These are phyloP conservation scores for Tachyglossus aculeatus DNA, from an alignment of 2,797 vertebrate species.

Conservation along the genomic window DNA sequence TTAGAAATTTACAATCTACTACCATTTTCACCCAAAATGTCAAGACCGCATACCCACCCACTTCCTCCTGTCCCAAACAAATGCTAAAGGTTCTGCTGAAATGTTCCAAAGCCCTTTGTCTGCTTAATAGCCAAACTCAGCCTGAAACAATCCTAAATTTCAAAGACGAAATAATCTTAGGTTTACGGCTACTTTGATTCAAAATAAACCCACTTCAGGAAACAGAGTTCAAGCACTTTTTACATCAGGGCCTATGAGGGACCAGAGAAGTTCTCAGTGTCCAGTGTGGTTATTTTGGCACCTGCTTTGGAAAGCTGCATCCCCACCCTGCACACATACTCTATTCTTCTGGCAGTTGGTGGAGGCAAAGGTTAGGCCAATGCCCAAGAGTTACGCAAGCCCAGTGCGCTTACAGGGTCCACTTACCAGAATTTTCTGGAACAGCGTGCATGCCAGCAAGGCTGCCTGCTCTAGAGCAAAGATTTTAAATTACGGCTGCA, in stretches of 20 bases:
- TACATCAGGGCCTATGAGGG: background rate
- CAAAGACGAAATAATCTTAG: too few relatives aligned
- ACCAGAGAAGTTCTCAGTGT: background rate
- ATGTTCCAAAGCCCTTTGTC: background rate
- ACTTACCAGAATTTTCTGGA: slow-evolving; percentile 7
- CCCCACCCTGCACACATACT: background rate
- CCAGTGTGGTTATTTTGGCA: background rate
- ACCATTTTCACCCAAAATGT: too few relatives aligned
- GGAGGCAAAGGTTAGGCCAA: slow-evolving; percentile 1
- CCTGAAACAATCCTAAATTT: background rate
- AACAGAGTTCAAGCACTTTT: background rate
- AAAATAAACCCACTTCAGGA: slow-evolving; percentile 10
- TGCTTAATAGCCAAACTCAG: background rate
- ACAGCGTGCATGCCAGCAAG: background rate
- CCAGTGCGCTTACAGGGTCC: background rate
- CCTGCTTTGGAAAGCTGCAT: slow-evolving; percentile 2
- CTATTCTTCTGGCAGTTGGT: background rate
- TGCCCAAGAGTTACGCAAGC: background rate
- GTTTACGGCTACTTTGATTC: background rate
- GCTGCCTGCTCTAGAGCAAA: too few relatives aligned
- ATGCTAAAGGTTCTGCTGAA: background rate
- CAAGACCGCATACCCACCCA: too few relatives aligned
- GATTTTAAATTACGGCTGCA: too few relatives aligned
- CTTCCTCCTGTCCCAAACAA: too few relatives aligned
- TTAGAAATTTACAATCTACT: too few relatives aligned